Percentiles rank a stretch among this genome's conserved stretches.
Evolutionary conservation across 2,113 vertebrate species (phyloP).

Genomic region (Ammospiza caudacuta): DNA sequence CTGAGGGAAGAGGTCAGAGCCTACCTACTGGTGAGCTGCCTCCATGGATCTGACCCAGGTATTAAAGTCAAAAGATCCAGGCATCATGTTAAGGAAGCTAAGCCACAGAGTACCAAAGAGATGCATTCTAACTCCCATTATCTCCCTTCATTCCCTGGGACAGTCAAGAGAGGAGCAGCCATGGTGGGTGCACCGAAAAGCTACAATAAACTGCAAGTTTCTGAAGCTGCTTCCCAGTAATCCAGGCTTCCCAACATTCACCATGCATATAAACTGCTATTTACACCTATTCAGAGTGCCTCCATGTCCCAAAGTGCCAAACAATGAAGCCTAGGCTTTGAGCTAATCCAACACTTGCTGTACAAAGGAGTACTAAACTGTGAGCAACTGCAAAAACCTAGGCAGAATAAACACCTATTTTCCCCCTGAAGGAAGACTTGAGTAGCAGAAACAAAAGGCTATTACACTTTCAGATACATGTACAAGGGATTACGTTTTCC

Average conservation of each 20-base stretch:
- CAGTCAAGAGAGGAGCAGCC: background rate
- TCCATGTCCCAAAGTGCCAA: background rate
- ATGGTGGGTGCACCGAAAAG: fast-evolving
- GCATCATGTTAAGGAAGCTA: background rate
- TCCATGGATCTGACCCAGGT: background rate
- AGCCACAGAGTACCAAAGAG: background rate
- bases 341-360: background rate
- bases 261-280: background rate
- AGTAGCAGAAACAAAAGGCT: constrained; percentile 2
- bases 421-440: background rate
- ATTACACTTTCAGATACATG: background rate
- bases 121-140: background rate
- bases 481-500: background rate
- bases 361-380: background rate
- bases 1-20: background rate
- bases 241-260: background rate
- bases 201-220: background rate
- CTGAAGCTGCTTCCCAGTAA: background rate
- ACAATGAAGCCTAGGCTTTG: background rate
- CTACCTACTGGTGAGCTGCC: background rate
- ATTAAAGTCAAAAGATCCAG: background rate
- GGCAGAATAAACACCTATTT: background rate
- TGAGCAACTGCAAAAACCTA: background rate
- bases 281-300: background rate
- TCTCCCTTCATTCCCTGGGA: background rate